Base-by-base conservation (phyloP, 2,113 vertebrate genomes). In the Desmodus rotundus region DNA sequence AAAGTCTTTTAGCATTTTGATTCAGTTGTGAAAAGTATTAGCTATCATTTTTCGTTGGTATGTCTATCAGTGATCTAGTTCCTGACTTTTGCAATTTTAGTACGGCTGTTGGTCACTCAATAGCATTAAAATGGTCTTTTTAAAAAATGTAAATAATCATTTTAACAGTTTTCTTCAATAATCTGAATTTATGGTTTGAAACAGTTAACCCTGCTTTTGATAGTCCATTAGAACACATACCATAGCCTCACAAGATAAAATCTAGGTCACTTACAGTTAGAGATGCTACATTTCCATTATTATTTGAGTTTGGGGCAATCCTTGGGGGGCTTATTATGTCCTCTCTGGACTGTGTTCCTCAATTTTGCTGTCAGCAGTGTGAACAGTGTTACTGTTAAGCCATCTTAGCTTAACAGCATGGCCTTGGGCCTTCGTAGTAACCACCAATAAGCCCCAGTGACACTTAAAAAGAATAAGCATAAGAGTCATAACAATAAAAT, bases 111-210 rank as follows among this genome's bases (percentile, higher is more conserved):
- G 43, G 65, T 61, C 52, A 93, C 70, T 86, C 50, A 73, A 33
- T 61, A 85, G 38, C 50, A 92, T 58, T 31, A 70, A 74, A 91
- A 82, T 70, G 19, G 17, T 80, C 84, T 68, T 65, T 83, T 94
- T 67, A 82, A 91, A 72, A 95, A 94, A 72, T 67, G 26, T 47
- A 74, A 20, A 26, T 6, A 56, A 33, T 94, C 61, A 41, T 5
- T 80, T 89, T 93, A 92, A 89, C 61, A 63, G 52, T 88, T 91
- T 87, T 88, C 68, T 83, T 50, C 81, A 92, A 73, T 91, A 93
- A 87, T 93, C 89, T 88, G n/a, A 95, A 87, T 89, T 91, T 91
- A 52, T 68, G 81, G 26, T 77, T 93, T 9, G 11, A 93, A 84
- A 82, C 63, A 70, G 52, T 91, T 94, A 74, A 41, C 54, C 67